Percentiles rank a stretch among this genome's conserved stretches.
phyloP scores from a whole-genome alignment of 1,140 invertebrate species.

The Ruditapes philippinarum region DNA sequence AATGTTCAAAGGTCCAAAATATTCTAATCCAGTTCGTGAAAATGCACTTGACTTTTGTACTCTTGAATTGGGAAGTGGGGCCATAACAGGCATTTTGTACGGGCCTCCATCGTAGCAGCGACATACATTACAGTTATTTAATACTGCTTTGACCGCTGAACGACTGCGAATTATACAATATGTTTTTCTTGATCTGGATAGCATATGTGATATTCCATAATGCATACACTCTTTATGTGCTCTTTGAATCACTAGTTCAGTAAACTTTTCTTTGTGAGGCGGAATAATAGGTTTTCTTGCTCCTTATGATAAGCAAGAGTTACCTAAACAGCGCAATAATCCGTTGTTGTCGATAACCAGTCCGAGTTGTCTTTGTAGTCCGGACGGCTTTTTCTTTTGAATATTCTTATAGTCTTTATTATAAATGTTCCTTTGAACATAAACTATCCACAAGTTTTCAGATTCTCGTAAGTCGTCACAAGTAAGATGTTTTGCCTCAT shows the following conservation, averaged over 20 bases:
- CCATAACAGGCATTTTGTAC: slow-evolving; percentile 31
- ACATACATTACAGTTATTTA: not conserved
- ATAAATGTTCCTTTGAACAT: not conserved
- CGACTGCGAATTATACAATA: slow-evolving; percentile 25
- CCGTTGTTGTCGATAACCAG: not conserved
- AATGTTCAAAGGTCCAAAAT: not conserved
- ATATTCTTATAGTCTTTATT: not conserved
- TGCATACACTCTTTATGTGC: slow-evolving; percentile 7
- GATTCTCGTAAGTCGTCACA: not conserved
- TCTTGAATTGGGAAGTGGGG: not conserved
- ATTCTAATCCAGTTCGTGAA: not conserved
- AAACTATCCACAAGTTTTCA: not conserved
- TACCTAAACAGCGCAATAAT: not conserved
- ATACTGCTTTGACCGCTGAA: not conserved
- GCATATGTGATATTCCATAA: not conserved
- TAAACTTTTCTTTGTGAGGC: not conserved
- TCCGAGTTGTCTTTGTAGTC: not conserved
- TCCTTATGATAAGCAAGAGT: not conserved
- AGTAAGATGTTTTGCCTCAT: too few relatives aligned
- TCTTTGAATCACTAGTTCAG: not conserved
- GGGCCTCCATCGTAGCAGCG: slow-evolving; percentile 10
- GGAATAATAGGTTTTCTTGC: slow-evolving; percentile 13
- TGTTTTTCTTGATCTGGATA: not conserved
- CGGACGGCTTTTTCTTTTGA: not conserved
- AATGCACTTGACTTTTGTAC: not conserved